Evolutionary conservation across 92 coral and sea anemone species (phyloP), one percentile per base, ranked within the genome.

Genomic region (Diadumene lineata): DNA sequence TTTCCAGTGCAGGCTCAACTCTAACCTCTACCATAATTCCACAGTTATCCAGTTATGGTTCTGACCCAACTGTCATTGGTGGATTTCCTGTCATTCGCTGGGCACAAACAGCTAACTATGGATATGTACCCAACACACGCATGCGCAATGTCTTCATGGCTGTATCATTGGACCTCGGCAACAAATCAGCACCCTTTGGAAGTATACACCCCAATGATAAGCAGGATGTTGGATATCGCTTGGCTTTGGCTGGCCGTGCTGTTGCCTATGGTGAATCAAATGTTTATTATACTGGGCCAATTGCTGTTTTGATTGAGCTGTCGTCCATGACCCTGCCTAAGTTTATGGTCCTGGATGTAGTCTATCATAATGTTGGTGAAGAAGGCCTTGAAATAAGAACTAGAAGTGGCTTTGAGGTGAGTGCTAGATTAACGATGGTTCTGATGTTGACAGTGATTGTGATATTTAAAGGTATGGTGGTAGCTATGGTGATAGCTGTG

Each of bases 61-160:
- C 72, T 57, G 82, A 78, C 57, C 66, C 92, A 2, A 70, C 53
- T 17, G 34, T 58, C 9, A 69, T 63, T 1, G 79, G 57, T 73
- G 94, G 97, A 7, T 96, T 96, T 70, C 89, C 99, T 8, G 84
- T 81, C 73, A 87, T 96, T 26, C 99, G 99, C 69, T 96, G 99
- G 99, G 96, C 97, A 15, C 99, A 96, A 84, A 96, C 99, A 17
- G 97, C 97, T 22, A 80, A 89, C 67, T 91, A 89, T 44, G 99
- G 99, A 73, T 92, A 84, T 66, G 99, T 89, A 23, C 99, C 99
- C 0, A 96, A 96, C 65, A 70, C 76, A 46, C 84, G 84, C 34
- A 79, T 88, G 79, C 80, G 74, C 55, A 86, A 72, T 50, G 97
- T 96, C 50, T 96, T 96, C 79, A 96, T 96, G 99, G 99, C 99